Conservation (phyloP, 2,888 invertebrate genomes). For the Aphodius granarius region DNA sequence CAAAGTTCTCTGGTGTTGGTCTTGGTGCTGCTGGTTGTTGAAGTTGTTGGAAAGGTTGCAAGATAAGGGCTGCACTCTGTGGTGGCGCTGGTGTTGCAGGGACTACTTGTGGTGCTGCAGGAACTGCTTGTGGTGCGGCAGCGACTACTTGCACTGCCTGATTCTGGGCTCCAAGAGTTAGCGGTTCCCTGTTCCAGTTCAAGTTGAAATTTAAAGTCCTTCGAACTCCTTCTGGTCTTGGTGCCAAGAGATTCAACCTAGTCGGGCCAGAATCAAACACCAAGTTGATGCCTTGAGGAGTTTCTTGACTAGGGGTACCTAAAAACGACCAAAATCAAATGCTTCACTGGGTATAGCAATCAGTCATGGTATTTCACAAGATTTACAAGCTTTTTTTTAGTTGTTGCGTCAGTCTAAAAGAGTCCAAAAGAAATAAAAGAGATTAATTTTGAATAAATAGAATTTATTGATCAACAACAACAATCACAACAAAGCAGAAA, state of each 20-base stretch:
- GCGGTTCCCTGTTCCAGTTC: slow-evolving; percentile 47
- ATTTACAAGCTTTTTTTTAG: not conserved
- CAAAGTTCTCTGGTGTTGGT: slow-evolving; percentile 14
- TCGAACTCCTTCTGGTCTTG: slow-evolving; percentile 44
- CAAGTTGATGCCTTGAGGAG: slow-evolving; percentile 13
- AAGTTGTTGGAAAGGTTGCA: slow-evolving; percentile 23
- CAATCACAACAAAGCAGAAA: not conserved
- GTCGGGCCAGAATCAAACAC: slow-evolving; percentile 22
- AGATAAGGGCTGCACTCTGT: slow-evolving; percentile 15
- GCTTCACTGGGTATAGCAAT: not conserved
- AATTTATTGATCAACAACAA: not conserved
- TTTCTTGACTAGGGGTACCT: not conserved
- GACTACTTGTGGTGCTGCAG: slow-evolving; percentile 9
- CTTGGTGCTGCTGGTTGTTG: slow-evolving; percentile 25
- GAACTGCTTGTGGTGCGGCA: slow-evolving; percentile 24
- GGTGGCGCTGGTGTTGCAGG: slow-evolving; percentile 32
- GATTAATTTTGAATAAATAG: not conserved
- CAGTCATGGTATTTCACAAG: not conserved
- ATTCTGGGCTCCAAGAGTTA: slow-evolving; percentile 24
- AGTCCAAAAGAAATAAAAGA: not conserved
- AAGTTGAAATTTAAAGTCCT: slow-evolving; percentile 50
- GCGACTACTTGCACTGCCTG: slow-evolving; percentile 32
- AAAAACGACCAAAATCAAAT: not conserved
- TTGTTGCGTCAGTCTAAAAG: not conserved
- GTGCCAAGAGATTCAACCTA: slow-evolving; percentile 17